Evolutionary conservation across 2,113 vertebrate species (phyloP).

Genomic region (Pimephales promelas): DNA sequence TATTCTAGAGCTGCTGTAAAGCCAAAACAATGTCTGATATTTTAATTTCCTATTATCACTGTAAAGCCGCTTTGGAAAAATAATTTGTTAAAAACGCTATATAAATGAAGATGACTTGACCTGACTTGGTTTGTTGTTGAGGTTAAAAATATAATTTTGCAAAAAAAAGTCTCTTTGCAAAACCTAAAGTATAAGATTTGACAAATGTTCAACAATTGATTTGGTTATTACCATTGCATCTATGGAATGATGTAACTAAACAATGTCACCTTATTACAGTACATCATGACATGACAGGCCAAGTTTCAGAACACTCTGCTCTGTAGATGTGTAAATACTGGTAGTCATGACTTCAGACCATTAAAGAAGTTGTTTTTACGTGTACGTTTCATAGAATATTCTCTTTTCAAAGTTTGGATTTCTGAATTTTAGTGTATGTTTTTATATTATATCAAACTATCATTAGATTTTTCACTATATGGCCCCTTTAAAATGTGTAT

Average conservation of each 20-base stretch:
- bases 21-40: too few relatives aligned
- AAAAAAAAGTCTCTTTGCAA: too few relatives aligned
- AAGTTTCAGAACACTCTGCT: background rate
- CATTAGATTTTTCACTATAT: background rate
- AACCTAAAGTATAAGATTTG: too few relatives aligned
- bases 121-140: background rate
- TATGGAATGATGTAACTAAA: background rate
- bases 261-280: background rate
- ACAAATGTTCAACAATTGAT: too few relatives aligned
- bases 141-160: background rate
- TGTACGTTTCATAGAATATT: background rate
- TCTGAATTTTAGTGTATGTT: background rate
- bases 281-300: background rate
- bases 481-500: background rate
- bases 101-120: too few relatives aligned
- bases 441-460: background rate
- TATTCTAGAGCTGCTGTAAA: too few relatives aligned
- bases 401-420: background rate
- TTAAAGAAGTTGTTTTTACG: background rate
- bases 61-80: too few relatives aligned
- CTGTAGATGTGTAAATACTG: background rate
- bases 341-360: background rate
- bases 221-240: background rate
- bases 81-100: too few relatives aligned
- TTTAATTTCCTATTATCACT: too few relatives aligned